A percentile compares a stretch with the other conserved stretches of the same genome.
Conservation (phyloP, 2,113 vertebrate species). For the Axis porcinus region DNA sequence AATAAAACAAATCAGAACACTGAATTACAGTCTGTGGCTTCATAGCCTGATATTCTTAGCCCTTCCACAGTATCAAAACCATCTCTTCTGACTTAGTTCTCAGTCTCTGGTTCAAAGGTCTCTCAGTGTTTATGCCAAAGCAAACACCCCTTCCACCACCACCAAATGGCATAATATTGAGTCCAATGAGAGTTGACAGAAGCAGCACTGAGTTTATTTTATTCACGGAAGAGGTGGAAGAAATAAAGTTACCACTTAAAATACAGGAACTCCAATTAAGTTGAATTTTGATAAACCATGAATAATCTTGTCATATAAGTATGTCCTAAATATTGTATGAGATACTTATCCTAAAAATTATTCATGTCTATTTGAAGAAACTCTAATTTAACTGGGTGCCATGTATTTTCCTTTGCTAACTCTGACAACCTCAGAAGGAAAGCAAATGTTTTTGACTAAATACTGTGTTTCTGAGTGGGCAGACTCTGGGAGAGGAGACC, state of each 20-base stretch:
- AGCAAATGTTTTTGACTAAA: neutral
- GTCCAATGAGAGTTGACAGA: neutral
- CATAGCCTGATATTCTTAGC: neutral
- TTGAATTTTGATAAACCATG: neutral
- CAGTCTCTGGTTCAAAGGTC: neutral
- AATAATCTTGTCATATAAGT: neutral
- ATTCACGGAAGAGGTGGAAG: neutral
- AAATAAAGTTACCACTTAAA: neutral
- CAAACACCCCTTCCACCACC: neutral
- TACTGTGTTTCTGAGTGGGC: neutral
- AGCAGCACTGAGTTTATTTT: neutral
- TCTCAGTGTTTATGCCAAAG: neutral
- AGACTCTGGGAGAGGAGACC: neutral
- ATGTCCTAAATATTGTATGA: neutral
- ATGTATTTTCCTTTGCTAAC: neutral
- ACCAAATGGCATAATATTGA: neutral
- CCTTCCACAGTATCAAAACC: neutral
- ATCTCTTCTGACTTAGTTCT: neutral
- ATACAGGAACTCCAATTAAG: neutral
- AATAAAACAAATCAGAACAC: constrained; percentile 8
- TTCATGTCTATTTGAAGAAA: neutral
- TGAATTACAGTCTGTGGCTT: neutral
- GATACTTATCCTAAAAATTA: neutral
- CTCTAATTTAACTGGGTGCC: neutral
- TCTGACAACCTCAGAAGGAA: neutral